Evolutionary conservation across 2,888 invertebrate genomes (phyloP).

Genomic region (Priapulus caudatus): DNA sequence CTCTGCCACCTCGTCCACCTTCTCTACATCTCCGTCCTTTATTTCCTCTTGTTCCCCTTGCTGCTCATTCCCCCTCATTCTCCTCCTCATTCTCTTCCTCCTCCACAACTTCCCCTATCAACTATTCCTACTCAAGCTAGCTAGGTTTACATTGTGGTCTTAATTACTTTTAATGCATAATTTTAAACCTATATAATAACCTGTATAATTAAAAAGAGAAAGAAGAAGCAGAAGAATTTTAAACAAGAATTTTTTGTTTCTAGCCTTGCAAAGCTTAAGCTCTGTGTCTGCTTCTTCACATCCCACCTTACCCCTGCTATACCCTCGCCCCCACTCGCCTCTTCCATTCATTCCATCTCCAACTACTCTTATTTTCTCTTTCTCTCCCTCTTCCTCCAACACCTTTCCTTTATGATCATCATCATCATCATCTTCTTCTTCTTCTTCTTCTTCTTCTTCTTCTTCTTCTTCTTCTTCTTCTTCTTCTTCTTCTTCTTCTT

Average conservation of each 20-base stretch:
- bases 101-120: conserved; percentile 10
- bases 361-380: conserved; percentile 10
- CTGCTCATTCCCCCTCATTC: conserved; percentile 10
- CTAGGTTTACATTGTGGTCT: background rate
- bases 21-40: conserved; percentile 9
- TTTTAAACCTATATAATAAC: no score
- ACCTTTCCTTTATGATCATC: conserved; percentile 12
- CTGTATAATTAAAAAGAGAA: no score
- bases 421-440: conserved; percentile 11
- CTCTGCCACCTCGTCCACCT: background rate
- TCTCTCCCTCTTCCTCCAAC: conserved; percentile 10
- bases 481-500: conserved; percentile 11
- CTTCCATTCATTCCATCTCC: conserved; percentile 11
- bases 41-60: conserved; percentile 7
- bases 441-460: conserved; percentile 14
- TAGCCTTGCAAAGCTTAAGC: background rate
- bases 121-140: conserved; percentile 6
- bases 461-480: conserved; percentile 11
- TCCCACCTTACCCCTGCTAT: no score
- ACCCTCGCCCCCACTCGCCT: no score
- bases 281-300: background rate
- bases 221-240: no score
- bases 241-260: background rate
- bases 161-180: background rate
- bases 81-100: no score